phyloP scores from a whole-genome alignment of 2,888 invertebrate genomes.

The Sphecodes monilicornis region DNA sequence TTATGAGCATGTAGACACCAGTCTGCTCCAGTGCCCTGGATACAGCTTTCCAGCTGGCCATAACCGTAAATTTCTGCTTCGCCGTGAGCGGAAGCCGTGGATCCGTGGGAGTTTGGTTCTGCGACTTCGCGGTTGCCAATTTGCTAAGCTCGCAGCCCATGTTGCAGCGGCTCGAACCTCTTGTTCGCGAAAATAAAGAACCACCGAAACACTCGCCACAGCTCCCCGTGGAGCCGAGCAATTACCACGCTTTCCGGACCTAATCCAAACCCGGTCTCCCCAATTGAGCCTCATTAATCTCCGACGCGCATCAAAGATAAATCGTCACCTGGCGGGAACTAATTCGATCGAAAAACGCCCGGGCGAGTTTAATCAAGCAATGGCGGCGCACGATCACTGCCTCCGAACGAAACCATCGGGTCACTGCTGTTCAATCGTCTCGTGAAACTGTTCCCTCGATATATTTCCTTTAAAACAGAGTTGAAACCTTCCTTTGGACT shows the following conservation, averaged over 20 bases:
- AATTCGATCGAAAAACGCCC: constrained; percentile 30
- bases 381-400: constrained; percentile 14
- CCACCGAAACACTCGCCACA: constrained; percentile 10
- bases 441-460: constrained; percentile 9
- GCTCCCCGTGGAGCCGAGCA: constrained; percentile 21
- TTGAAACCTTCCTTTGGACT: not conserved
- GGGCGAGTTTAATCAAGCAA: constrained; percentile 37
- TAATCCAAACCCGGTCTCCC: constrained; percentile 2
- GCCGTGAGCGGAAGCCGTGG: constrained; percentile 93
- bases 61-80: constrained; percentile 94
- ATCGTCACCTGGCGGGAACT: constrained; percentile 18
- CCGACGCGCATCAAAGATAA: constrained; percentile 20
- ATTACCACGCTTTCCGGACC: constrained; percentile 16
- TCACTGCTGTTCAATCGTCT: not conserved
- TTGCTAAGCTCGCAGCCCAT: constrained; percentile 94
- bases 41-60: constrained; percentile 96
- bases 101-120: constrained; percentile 87
- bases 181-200: constrained; percentile 6
- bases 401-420: not conserved
- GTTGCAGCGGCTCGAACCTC: constrained; percentile 48
- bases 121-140: constrained; percentile 86
- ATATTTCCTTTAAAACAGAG: not conserved
- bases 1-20: constrained; percentile 95
- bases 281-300: constrained; percentile 32
- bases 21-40: constrained; percentile 95